phyloP scores from a whole-genome alignment of 2,888 invertebrate species.

The Polydrusus tereticollis region DNA sequence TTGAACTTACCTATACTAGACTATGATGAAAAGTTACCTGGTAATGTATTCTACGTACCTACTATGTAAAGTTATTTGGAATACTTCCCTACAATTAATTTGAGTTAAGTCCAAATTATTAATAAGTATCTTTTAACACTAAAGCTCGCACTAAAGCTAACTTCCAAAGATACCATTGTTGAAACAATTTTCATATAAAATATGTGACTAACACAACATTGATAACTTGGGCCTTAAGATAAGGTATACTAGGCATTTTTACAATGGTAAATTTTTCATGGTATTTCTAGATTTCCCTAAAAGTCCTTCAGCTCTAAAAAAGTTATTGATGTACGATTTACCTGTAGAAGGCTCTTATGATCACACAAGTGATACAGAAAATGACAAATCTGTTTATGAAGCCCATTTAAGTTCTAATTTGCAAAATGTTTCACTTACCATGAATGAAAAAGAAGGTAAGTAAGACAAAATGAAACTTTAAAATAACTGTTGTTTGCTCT shows the following conservation, averaged over 20 bases:
- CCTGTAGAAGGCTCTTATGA: slow-evolving; percentile 69
- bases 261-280: too few species aligned
- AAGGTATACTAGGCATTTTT: too few species aligned
- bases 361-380: slow-evolving; percentile 67
- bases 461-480: background rate
- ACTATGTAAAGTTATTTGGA: background rate
- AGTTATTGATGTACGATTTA: slow-evolving; percentile 70
- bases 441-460: slow-evolving; percentile 68
- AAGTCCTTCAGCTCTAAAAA: slow-evolving; percentile 71
- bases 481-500: background rate
- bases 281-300: slow-evolving; percentile 68
- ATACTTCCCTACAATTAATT: background rate
- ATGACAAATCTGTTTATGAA: slow-evolving; percentile 69
- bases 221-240: too few species aligned
- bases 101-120: background rate
- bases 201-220: too few species aligned
- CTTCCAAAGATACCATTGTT: too few species aligned
- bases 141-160: too few species aligned
- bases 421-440: slow-evolving; percentile 67
- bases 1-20: slow-evolving; percentile 57
- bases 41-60: slow-evolving; percentile 47
- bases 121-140: too few species aligned
- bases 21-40: slow-evolving; percentile 61
- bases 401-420: slow-evolving; percentile 69
- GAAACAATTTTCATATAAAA: too few species aligned